phyloP scores from a whole-genome alignment of 2,113 vertebrate genomes.

The Istiophorus platypterus region DNA sequence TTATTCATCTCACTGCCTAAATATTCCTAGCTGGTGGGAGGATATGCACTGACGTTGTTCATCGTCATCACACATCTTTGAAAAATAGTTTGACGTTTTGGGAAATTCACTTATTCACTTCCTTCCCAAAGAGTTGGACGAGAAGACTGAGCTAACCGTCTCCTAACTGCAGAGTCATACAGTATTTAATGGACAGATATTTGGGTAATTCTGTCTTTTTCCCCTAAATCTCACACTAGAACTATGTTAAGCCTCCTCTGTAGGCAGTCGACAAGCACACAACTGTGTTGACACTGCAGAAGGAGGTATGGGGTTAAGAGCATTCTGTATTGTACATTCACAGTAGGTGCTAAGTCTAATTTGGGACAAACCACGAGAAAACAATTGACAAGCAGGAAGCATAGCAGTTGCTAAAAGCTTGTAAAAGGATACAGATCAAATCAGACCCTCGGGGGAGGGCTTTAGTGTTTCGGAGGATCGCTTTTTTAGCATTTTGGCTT shows the following conservation, averaged over 20 bases:
- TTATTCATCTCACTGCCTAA: background rate
- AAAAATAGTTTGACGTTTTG: no score
- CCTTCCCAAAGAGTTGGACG: no score
- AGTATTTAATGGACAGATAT: background rate
- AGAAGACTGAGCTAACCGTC: no score
- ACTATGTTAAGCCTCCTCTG: background rate
- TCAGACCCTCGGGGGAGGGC: constrained; percentile 12
- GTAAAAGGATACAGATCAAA: constrained; percentile 46
- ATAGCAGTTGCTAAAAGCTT: constrained; percentile 48
- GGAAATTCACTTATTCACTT: no score
- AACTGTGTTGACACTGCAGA: constrained; percentile 11
- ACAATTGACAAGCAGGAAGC: constrained; percentile 17
- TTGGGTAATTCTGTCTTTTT: constrained; percentile 1
- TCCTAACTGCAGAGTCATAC: background rate
- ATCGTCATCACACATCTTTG: background rate
- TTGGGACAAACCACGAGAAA: constrained; percentile 44
- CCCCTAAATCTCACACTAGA: background rate
- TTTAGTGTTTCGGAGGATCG: constrained; percentile 16
- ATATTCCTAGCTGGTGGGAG: background rate
- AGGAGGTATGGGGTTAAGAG: constrained; percentile 15
- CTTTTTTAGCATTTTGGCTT: background rate
- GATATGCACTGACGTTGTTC: background rate
- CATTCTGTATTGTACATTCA: constrained; percentile 3
- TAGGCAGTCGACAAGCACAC: background rate
- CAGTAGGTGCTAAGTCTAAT: constrained; percentile 21